phyloP scores from a whole-genome alignment of 2,888 invertebrate genomes.

The Synanthedon tipuliformis region DNA sequence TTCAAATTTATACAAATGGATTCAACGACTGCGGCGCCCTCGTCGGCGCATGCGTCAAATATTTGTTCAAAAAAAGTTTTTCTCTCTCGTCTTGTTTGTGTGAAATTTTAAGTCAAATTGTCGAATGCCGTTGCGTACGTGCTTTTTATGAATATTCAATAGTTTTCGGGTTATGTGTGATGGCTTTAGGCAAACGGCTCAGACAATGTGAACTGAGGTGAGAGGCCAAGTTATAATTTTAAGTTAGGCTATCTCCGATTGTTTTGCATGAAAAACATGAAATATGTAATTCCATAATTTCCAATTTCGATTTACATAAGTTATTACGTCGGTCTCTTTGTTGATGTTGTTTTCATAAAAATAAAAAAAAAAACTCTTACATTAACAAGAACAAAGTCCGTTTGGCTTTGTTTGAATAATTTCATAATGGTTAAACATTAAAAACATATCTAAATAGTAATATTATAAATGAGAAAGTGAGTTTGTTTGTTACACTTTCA shows the following conservation, averaged over 20 bases:
- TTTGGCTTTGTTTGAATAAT: too few species aligned
- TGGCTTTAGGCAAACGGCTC: slow-evolving; percentile 22
- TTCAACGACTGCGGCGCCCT: slow-evolving; percentile 21
- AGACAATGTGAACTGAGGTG: slow-evolving; percentile 17
- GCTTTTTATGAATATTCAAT: slow-evolving; percentile 54
- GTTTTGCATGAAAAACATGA: slow-evolving; percentile 1
- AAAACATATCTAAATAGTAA: too few species aligned
- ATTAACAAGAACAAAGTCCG: too few species aligned
- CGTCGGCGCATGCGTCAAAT: slow-evolving; percentile 21
- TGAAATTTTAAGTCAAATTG: slow-evolving; percentile 65
- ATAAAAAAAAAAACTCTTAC: too few species aligned
- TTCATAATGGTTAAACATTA: too few species aligned
- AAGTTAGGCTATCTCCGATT: not conserved
- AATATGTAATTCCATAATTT: not conserved
- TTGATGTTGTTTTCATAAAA: not conserved
- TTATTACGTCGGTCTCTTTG: not conserved
- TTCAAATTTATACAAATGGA: slow-evolving; percentile 45
- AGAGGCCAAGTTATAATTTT: slow-evolving; percentile 21
- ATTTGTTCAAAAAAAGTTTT: slow-evolving; percentile 18
- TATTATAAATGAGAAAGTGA: too few species aligned
- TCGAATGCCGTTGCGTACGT: slow-evolving; percentile 38
- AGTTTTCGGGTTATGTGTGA: slow-evolving; percentile 17
- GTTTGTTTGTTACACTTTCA: too few species aligned
- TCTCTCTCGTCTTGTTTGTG: slow-evolving; percentile 44
- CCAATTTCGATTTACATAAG: not conserved